These are phyloP conservation scores for Octodonta nipae DNA, from an alignment of 2,888 invertebrate species.

Conservation along the genomic window DNA sequence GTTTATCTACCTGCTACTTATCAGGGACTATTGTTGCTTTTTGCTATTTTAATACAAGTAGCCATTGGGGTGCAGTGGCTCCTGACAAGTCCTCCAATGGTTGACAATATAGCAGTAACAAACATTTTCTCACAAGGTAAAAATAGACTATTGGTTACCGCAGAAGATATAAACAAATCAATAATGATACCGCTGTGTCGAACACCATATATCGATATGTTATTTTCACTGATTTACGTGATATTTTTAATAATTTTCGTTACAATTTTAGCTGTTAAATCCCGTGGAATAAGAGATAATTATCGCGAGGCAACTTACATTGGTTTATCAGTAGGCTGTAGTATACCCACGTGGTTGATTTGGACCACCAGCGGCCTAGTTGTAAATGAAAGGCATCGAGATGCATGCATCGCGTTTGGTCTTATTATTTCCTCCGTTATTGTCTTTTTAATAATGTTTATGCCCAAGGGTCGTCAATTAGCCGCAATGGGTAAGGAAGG, in stretches of 20 bases:
- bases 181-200: conserved; percentile 42
- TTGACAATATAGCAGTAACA: conserved; percentile 36
- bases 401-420: conserved; percentile 82
- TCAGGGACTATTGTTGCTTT: conserved; percentile 76
- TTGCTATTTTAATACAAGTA: conserved; percentile 82
- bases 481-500: conserved; percentile 86
- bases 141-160: conserved; percentile 34
- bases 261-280: conserved; percentile 69
- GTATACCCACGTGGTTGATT: conserved; percentile 74
- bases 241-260: conserved; percentile 75
- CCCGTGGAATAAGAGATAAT: conserved; percentile 81
- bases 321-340: conserved; percentile 73
- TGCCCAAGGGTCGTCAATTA: conserved; percentile 81
- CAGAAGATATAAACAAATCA: conserved; percentile 19
- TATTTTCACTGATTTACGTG: conserved; percentile 70
- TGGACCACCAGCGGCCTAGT: conserved; percentile 74
- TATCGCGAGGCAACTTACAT: conserved; percentile 88
- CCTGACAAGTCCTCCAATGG: conserved; percentile 60
- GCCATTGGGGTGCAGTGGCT: conserved; percentile 76
- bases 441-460: conserved; percentile 85
- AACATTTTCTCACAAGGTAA: conserved; percentile 26
- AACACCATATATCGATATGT: conserved; percentile 55
- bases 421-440: conserved; percentile 71
- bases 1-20: conserved; percentile 87
- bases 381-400: conserved; percentile 63